These are phyloP conservation scores for Dromiciops gliroides DNA, from an alignment of 2,113 vertebrate genomes.

Conservation along the genomic window DNA sequence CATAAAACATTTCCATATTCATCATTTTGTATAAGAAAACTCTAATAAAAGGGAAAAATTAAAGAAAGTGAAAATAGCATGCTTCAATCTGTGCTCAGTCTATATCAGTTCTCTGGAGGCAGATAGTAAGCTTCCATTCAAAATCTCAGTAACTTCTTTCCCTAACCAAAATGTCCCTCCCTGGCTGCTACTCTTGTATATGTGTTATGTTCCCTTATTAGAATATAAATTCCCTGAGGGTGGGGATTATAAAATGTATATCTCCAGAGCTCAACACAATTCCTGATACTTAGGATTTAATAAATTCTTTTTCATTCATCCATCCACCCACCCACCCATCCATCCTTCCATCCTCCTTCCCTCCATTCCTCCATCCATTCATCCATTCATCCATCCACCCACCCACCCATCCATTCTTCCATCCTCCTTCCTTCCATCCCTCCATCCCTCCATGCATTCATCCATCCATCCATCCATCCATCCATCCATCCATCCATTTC, in stretches of 20 bases:
- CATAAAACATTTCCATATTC: too few species aligned
- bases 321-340: too few species aligned
- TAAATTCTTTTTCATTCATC: not conserved
- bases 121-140: not conserved
- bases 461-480: too few species aligned
- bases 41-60: too few species aligned
- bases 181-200: not conserved
- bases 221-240: conserved; percentile 29
- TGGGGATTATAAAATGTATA: not conserved
- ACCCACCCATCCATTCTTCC: too few species aligned
- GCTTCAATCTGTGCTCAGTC: too few species aligned
- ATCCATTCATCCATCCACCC: too few species aligned
- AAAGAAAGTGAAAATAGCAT: too few species aligned
- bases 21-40: too few species aligned
- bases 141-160: not conserved
- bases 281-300: not conserved
- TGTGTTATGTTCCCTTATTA: not conserved
- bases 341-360: too few species aligned
- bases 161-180: not conserved
- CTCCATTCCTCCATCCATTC: not conserved
- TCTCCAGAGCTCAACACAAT: not conserved
- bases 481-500: too few species aligned
- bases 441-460: not conserved
- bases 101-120: too few species aligned
- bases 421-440: not conserved